Base-by-base conservation (phyloP, 2,113 vertebrate species). In the Sialia sialis region DNA sequence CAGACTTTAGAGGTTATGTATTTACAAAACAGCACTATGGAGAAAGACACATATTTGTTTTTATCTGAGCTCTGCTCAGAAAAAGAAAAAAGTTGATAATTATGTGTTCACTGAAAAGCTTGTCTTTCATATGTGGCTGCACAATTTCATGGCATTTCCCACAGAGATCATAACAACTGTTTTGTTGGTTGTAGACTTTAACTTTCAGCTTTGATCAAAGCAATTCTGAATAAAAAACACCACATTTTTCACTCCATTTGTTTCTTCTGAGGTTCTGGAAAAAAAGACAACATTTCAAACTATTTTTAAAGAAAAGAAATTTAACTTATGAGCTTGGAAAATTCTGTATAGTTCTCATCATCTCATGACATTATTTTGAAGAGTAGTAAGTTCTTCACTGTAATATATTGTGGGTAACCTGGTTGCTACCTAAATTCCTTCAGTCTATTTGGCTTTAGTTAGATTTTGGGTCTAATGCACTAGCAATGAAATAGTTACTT, bases 401-500 rank as follows among this genome's bases (percentile, higher is more conserved):
- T 67, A 77, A 70, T 72, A 22, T 64, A n/a, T 41, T 74, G 30
- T 69, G 36, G 46, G 41, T 16, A 77, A 22, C 16, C 10, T 83
- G 25, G 13, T 68, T 87, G 44, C 58, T 81, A 67, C 63, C 6
- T 84, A 44, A 87, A 78, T 63, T 87, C 18, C 41, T 6, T 29
- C 39, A 46, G 20, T 51, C 16, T 62, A 1, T 87, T 59, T 87
- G 34, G 48, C 67, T 88, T 84, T 75, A 13, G 11, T 85, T 87
- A 38, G 55, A 10, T 20, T 81, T 87, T 69, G 41, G 10, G 44
- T 84, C 27, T 29, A 41, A 51, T 59, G 52, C 21, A 60, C 38
- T 60, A 75, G 75, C 81, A 89, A 29, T 68, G 74, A 94, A 94
- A 91, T 55, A 75, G 77, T 95, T 95, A 89, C 73, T 90, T 82